Conservation (phyloP, 2,113 vertebrate genomes). For the Dromaius novaehollandiae region DNA sequence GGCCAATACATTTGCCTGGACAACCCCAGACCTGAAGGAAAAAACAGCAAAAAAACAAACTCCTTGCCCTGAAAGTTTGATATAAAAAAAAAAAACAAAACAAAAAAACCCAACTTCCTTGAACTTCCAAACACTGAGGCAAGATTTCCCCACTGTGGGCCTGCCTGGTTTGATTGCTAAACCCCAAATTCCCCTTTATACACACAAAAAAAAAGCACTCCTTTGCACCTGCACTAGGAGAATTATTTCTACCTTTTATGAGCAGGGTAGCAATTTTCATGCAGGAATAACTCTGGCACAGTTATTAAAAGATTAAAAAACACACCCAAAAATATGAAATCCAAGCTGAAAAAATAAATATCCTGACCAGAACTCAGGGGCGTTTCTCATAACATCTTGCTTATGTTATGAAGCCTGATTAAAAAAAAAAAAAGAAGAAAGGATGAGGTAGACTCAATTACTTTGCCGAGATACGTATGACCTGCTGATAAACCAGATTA, state of each 20-base stretch:
- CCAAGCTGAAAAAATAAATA: slow-evolving; percentile 50
- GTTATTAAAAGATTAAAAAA: slow-evolving; percentile 64
- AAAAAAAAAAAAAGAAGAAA: not conserved
- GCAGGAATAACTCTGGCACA: not conserved
- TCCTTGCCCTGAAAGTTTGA: not conserved
- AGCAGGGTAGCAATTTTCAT: slow-evolving; percentile 16
- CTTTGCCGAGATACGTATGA: not conserved
- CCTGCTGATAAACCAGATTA: not conserved
- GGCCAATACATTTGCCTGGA: not conserved
- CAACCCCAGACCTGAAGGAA: not conserved
- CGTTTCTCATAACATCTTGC: slow-evolving; percentile 38
- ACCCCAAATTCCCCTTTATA: not conserved
- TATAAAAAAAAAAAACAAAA: too few relatives aligned
- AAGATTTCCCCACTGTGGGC: not conserved
- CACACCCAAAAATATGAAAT: not conserved
- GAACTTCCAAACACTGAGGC: not conserved
- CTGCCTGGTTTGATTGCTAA: not conserved
- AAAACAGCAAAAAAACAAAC: not conserved
- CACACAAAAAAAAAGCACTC: not conserved
- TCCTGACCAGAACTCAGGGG: not conserved
- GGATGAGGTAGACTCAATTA: not conserved
- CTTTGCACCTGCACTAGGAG: not conserved
- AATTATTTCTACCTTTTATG: slow-evolving; percentile 3
- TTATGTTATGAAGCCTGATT: slow-evolving; percentile 15
- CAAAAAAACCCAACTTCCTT: not conserved